These are phyloP conservation scores for Zaprionus vittiger DNA, from an alignment of 1,140 invertebrate genomes.

Conservation along the genomic window DNA sequence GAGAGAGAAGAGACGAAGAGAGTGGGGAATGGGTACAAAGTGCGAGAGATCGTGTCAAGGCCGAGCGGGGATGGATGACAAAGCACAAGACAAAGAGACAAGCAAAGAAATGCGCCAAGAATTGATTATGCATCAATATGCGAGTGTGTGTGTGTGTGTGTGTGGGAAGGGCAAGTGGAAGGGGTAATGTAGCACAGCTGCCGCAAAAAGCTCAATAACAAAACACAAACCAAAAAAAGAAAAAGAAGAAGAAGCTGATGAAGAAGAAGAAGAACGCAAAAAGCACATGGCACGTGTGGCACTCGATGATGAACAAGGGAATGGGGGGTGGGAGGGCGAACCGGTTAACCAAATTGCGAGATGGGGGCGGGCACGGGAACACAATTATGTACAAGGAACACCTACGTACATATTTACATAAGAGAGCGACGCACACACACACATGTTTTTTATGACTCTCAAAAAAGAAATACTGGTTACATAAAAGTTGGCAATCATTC, in stretches of 20 bases:
- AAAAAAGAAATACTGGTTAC: constrained; percentile 57
- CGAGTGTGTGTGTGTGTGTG: not conserved
- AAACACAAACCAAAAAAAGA: not conserved
- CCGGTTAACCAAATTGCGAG: constrained; percentile 6
- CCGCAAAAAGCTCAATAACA: constrained; percentile 6
- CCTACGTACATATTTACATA: constrained; percentile 8
- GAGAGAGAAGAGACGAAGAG: not conserved
- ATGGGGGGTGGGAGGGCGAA: not conserved
- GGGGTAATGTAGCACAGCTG: constrained; percentile 11
- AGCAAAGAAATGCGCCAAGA: constrained; percentile 6
- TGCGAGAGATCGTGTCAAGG: constrained; percentile 44
- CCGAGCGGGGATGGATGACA: constrained; percentile 25
- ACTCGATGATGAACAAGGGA: constrained; percentile 1
- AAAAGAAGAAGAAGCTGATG: not conserved
- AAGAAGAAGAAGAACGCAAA: not conserved
- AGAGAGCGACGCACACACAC: not conserved
- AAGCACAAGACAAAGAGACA: constrained; percentile 14
- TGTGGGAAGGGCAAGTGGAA: not conserved
- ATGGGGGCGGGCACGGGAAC: not conserved
- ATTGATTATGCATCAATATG: constrained; percentile 17
- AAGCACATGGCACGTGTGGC: not conserved
- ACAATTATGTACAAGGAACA: constrained; percentile 5
- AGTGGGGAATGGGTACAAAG: not conserved
- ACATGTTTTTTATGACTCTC: not conserved
- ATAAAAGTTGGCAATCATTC: constrained; percentile 56